Evolutionary conservation across 1,140 invertebrate species (phyloP), one percentile per base, ranked within the genome.

Genomic region (Hycleus phaleratus): DNA sequence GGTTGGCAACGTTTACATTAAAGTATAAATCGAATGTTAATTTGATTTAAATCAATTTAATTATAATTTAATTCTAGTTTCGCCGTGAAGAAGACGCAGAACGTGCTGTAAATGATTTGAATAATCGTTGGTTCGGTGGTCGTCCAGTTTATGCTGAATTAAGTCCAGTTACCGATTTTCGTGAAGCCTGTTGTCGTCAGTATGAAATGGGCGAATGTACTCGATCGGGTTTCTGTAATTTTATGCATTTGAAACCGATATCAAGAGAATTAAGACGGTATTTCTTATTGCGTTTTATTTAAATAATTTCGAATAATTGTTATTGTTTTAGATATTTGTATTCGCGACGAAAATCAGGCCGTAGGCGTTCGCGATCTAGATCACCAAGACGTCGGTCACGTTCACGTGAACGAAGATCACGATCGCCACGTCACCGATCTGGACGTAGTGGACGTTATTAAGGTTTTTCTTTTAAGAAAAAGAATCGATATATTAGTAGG

Each of bases 141-240:
- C 81, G 95, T n/a, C 95, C 97, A 0, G 93, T 99, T 46, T 97
- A 97, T 77, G 95, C 95, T 1, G 97, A 99, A 77, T 77, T 99
- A 38, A 98, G 94, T 9, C 96, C 97, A 1, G 97, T 99, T 0
- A 99, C 97, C 55, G 97, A 99, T 77, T 99, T 99, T 73, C 82
- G 96, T 68, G 97, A 99, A 81, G 96, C 96, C 18, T 98, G 97
- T 74, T 99, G 97, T 74, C 85, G 97, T 47, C 97, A 99, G 76
- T 98, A 99, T 76, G 96, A 98, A 79, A 96, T 98, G 91, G 95
- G 95, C 3, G 95, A 98, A 78, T 98, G 96, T 73, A 97, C 94
- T 1, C 79, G 97, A 54, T 96, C 94, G 70, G 97, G 96, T 46
- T 99, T 99, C 76, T 99, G 97, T 75, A 99, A 99, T 78, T 99